Evolutionary conservation across 2,797 vertebrate species (phyloP).

Genomic region (Champsocephalus esox): DNA sequence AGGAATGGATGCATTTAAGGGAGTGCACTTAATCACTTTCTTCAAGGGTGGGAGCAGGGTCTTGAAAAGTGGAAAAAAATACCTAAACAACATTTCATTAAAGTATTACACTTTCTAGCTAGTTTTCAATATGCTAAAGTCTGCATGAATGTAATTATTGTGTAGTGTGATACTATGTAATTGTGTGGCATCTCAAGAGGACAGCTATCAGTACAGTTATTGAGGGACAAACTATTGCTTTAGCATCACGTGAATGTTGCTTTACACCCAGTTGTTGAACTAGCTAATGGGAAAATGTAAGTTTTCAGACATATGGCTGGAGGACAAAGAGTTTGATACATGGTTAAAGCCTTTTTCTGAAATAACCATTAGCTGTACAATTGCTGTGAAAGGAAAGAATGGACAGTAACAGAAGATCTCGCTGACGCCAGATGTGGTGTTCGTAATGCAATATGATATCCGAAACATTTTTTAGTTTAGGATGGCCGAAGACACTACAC

Average conservation of each 20-base stretch:
- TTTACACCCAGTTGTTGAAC: not conserved
- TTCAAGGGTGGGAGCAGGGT: not conserved
- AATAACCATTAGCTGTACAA: not conserved
- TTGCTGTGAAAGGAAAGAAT: not conserved
- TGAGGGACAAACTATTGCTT: not conserved
- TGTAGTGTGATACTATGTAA: not conserved
- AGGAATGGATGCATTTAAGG: slow-evolving; percentile 1
- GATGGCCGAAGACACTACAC: too few relatives aligned
- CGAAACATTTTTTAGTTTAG: too few relatives aligned
- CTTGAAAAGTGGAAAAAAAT: not conserved
- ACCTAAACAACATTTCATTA: not conserved
- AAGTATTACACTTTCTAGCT: not conserved
- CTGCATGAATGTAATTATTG: not conserved
- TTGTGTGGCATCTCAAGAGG: not conserved
- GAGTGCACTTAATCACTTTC: not conserved
- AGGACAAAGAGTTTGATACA: not conserved
- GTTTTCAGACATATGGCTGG: not conserved
- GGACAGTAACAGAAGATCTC: too few relatives aligned
- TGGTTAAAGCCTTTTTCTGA: not conserved
- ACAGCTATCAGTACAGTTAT: not conserved
- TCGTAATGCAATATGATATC: too few relatives aligned
- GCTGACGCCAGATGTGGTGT: too few relatives aligned
- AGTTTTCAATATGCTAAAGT: not conserved
- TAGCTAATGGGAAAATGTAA: not conserved
- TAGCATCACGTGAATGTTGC: not conserved